phyloP scores from a whole-genome alignment of 2,113 vertebrate species.

The Crypturellus undulatus region DNA sequence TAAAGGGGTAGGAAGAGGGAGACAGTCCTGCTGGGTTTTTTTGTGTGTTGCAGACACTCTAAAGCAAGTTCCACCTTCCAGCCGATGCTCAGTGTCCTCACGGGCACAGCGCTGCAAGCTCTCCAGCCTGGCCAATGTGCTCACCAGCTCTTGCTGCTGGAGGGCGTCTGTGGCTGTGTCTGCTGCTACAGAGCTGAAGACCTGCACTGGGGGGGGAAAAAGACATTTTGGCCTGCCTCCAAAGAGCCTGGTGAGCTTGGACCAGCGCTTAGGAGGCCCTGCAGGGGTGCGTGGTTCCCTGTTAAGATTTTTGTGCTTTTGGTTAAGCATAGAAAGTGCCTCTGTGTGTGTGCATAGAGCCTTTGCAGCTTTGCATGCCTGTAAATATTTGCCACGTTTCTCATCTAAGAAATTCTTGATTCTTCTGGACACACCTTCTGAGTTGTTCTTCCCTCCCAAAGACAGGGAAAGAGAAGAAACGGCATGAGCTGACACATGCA shows the following conservation, averaged over 20 bases:
- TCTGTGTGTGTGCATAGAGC: no score
- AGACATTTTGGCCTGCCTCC: background rate
- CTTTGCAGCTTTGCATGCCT: background rate
- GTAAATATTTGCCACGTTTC: rapidly evolving
- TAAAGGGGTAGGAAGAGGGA: background rate
- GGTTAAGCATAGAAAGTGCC: rapidly evolving
- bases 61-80: background rate
- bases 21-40: background rate
- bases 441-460: background rate
- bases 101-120: background rate
- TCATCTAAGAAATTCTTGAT: background rate
- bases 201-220: background rate
- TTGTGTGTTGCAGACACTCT: background rate
- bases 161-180: background rate
- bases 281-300: background rate
- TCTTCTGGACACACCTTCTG: background rate
- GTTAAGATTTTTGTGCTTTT: background rate
- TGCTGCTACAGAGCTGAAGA: background rate
- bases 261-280: no score
- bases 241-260: background rate
- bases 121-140: background rate
- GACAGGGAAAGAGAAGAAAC: background rate
- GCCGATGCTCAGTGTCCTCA: background rate
- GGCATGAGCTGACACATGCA: background rate
- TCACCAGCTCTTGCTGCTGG: background rate